phyloP scores from a whole-genome alignment of 2,888 invertebrate genomes.

The Cosmopolites sordidus region DNA sequence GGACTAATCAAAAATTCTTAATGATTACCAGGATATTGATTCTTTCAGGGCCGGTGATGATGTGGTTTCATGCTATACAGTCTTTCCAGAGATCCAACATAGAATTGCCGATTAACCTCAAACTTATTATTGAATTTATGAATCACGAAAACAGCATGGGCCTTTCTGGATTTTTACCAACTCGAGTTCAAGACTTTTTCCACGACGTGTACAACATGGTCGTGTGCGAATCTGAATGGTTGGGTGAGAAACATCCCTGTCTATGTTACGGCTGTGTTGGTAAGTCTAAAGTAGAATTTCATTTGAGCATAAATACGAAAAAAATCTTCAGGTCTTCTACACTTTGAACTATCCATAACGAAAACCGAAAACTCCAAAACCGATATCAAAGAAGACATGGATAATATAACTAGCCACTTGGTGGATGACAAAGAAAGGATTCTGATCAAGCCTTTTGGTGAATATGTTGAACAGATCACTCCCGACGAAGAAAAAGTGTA shows the following conservation, averaged over 20 bases:
- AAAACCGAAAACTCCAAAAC: conserved; percentile 32
- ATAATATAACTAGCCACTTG: conserved; percentile 41
- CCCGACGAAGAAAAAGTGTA: conserved; percentile 50
- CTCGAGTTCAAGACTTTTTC: conserved; percentile 43
- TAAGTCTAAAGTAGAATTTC: conserved; percentile 28
- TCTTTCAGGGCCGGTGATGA: conserved; percentile 39
- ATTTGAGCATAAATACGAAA: neutral
- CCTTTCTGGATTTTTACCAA: conserved; percentile 42
- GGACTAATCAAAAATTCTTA: too few relatives aligned
- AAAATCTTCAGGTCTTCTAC: conserved; percentile 36
- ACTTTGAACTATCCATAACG: conserved; percentile 35
- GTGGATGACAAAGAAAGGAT: conserved; percentile 41
- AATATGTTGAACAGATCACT: conserved; percentile 46
- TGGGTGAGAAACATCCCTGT: conserved; percentile 48
- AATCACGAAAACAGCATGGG: conserved; percentile 44
- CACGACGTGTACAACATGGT: conserved; percentile 44
- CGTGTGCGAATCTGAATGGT: conserved; percentile 48
- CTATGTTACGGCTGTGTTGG: conserved; percentile 49
- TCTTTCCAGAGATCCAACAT: conserved; percentile 38
- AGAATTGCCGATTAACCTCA: conserved; percentile 48
- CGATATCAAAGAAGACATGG: conserved; percentile 46
- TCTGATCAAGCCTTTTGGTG: conserved; percentile 44
- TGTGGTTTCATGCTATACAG: conserved; percentile 48
- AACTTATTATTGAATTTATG: conserved; percentile 49
- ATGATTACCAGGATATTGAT: too few relatives aligned